phyloP scores from a whole-genome alignment of 2,113 vertebrate species.

The Psittacula cyanocephala region DNA sequence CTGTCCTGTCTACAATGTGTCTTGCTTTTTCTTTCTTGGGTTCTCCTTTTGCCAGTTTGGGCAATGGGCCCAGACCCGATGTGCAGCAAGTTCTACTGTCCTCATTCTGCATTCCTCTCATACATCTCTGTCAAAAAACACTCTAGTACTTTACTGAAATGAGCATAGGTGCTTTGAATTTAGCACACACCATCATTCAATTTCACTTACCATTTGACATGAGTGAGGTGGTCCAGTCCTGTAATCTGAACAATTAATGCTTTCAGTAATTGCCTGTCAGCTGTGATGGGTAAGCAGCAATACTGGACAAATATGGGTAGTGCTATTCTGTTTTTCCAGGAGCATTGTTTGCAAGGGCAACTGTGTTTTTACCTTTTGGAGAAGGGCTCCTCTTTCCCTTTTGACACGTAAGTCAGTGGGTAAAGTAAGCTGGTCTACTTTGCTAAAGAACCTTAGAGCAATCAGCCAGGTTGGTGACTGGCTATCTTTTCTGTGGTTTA shows the following conservation, averaged over 20 bases:
- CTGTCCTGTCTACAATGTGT: accelerated
- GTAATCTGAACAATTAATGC: conserved; percentile 3
- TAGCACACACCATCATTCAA: neutral
- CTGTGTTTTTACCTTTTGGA: neutral
- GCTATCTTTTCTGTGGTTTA: neutral
- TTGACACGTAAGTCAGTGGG: neutral
- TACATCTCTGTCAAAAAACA: neutral
- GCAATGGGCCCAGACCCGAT: neutral
- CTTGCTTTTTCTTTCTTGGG: neutral
- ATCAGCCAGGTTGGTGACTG: neutral
- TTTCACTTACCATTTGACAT: neutral
- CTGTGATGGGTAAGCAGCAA: neutral
- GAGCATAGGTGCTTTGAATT: neutral
- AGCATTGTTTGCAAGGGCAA: conserved; percentile 64
- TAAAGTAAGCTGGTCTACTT: neutral
- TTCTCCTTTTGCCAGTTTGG: neutral
- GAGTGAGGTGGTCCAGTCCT: neutral
- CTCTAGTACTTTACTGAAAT: neutral
- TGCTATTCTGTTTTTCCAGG: conserved; percentile 45
- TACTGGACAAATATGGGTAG: neutral
- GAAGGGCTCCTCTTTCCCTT: neutral
- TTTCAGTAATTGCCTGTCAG: conserved; percentile 16
- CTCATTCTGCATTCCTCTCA: neutral
- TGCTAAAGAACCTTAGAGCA: neutral
- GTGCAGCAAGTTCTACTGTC: neutral